Conservation (phyloP, 2,888 invertebrate species). For the Lepas anatifera region DNA sequence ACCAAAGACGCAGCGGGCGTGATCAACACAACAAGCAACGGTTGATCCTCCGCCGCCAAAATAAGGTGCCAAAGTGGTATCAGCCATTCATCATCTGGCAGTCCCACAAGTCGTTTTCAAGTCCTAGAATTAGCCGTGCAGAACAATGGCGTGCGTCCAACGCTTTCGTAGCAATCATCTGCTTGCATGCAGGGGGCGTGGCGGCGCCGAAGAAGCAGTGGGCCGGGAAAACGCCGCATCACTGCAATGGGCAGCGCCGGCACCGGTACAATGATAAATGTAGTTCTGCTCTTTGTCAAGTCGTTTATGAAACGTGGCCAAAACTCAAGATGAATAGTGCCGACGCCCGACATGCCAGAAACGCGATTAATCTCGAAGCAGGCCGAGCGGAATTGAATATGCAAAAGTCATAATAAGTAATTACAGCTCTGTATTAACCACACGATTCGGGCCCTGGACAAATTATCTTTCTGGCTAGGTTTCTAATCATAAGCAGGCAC, state of each 20-base stretch:
- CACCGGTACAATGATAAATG: conserved; percentile 4
- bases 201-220: background rate
- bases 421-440: background rate
- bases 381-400: background rate
- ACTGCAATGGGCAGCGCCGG: background rate
- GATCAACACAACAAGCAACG: too few relatives aligned
- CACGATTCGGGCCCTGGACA: background rate
- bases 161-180: too few relatives aligned
- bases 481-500: background rate
- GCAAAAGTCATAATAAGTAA: conserved; percentile 8
- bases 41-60: too few relatives aligned
- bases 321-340: conserved; percentile 2
- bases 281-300: conserved; percentile 5
- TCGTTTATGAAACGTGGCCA: background rate
- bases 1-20: too few relatives aligned
- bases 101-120: too few relatives aligned
- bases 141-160: too few relatives aligned
- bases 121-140: too few relatives aligned
- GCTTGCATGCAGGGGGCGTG: background rate
- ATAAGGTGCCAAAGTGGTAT: too few relatives aligned
- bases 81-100: too few relatives aligned
- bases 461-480: background rate
- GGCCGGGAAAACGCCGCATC: background rate
- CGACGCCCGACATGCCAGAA: background rate
- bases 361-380: background rate